Conservation (phyloP, 2,888 invertebrate genomes). For the Epinotia bilunana region DNA sequence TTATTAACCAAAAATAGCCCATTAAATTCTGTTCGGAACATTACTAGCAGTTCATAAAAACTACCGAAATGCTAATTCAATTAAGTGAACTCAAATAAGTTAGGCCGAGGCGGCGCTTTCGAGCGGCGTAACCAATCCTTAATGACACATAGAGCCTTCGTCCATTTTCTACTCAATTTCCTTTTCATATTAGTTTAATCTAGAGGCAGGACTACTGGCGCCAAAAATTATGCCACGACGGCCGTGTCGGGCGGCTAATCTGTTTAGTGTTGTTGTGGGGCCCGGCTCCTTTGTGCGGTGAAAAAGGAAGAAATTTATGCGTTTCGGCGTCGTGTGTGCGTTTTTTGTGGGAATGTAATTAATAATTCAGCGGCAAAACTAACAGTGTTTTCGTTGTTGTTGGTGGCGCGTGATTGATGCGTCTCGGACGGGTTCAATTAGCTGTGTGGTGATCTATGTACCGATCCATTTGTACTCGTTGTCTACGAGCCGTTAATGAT, state of each 20-base stretch:
- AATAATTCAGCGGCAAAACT: constrained; percentile 86
- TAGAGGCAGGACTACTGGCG: constrained; percentile 83
- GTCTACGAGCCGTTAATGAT: constrained; percentile 14
- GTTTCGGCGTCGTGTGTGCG: constrained; percentile 82
- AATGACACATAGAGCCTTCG: constrained; percentile 82
- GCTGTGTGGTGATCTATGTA: constrained; percentile 51
- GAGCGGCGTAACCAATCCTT: constrained; percentile 78
- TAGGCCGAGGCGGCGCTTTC: constrained; percentile 68
- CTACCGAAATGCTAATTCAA: constrained; percentile 81
- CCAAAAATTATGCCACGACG: constrained; percentile 84
- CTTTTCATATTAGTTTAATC: constrained; percentile 85
- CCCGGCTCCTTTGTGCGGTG: constrained; percentile 81
- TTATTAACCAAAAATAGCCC: constrained; percentile 75
- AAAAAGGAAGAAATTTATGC: constrained; percentile 85
- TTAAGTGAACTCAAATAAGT: constrained; percentile 82
- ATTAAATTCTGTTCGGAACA: constrained; percentile 75
- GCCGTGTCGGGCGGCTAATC: constrained; percentile 81
- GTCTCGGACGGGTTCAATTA: constrained; percentile 62
- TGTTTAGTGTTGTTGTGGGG: constrained; percentile 80
- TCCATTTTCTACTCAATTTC: constrained; percentile 85
- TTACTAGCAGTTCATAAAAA: constrained; percentile 79
- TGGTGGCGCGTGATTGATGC: constrained; percentile 77
- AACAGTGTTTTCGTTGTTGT: constrained; percentile 84
- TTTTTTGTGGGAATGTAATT: constrained; percentile 84
- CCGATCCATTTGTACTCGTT: constrained; percentile 30